A percentile compares a stretch with the other conserved stretches of the same genome.
These are phyloP conservation scores for Esperia sulphurella DNA, from an alignment of 2,888 invertebrate genomes.

Conservation along the genomic window DNA sequence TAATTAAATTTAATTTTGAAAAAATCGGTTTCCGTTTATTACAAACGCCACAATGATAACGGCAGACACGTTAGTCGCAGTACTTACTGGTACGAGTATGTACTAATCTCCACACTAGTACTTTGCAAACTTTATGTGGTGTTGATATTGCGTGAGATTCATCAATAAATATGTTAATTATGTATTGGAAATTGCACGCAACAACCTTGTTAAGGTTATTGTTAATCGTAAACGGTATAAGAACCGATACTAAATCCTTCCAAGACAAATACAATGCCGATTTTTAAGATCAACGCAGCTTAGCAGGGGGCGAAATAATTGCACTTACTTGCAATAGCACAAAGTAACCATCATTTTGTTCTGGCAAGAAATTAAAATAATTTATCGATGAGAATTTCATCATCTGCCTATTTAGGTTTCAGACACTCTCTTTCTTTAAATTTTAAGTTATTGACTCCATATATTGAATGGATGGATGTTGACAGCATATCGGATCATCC, in stretches of 20 bases:
- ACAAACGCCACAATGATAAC: no score
- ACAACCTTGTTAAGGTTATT: conserved; percentile 32
- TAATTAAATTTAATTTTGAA: no score
- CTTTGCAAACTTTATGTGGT: conserved; percentile 2
- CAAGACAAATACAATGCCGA: conserved; percentile 46
- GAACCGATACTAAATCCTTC: conserved; percentile 47
- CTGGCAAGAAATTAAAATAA: not conserved
- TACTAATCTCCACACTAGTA: no score
- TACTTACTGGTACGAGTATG: no score
- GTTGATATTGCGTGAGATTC: conserved; percentile 1
- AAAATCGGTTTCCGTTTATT: no score
- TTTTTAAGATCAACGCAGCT: conserved; percentile 33
- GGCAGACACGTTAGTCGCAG: no score
- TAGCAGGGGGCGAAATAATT: conserved; percentile 53
- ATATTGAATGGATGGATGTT: no score
- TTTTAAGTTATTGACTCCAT: no score
- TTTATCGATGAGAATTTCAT: not conserved
- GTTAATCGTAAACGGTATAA: conserved; percentile 51
- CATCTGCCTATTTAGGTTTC: not conserved
- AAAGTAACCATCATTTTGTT: conserved; percentile 13
- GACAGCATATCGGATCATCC: no score
- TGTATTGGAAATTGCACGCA: conserved; percentile 9
- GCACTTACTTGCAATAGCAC: no score
- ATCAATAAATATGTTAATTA: conserved; percentile 6
- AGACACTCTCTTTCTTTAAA: no score